Percentiles rank a stretch among this genome's conserved stretches.
These are phyloP conservation scores for Athene noctua DNA, from an alignment of 2,113 vertebrate species.

Conservation along the genomic window DNA sequence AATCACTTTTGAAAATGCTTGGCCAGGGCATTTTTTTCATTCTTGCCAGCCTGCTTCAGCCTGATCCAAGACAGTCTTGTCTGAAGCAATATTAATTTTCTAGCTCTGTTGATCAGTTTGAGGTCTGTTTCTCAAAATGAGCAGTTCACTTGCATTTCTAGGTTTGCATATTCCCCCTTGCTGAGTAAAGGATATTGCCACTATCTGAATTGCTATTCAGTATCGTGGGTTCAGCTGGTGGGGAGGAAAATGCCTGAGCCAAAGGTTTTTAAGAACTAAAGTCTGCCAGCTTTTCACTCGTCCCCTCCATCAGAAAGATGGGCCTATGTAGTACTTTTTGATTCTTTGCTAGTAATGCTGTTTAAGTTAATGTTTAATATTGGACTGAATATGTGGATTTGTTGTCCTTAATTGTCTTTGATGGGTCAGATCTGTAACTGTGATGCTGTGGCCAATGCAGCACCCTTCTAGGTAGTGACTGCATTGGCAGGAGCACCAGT, in stretches of 20 bases:
- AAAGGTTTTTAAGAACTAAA: neutral
- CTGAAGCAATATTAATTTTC: neutral
- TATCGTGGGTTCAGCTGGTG: accelerated
- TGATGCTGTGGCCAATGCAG: accelerated
- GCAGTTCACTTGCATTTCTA: neutral
- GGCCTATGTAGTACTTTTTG: neutral
- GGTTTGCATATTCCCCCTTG: neutral
- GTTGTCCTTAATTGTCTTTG: neutral
- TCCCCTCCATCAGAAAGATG: neutral
- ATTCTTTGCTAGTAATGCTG: neutral
- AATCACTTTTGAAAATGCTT: neutral
- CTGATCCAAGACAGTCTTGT: neutral
- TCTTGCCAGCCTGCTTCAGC: neutral
- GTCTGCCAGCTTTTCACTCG: neutral
- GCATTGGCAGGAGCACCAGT: neutral
- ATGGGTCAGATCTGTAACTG: neutral
- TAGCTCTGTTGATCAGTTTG: neutral
- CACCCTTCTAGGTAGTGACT: accelerated
- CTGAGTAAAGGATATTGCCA: neutral
- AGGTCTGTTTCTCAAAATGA: neutral
- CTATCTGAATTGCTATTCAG: accelerated
- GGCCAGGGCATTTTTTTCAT: neutral
- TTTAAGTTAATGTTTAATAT: no score
- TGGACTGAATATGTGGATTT: neutral
- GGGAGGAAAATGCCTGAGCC: neutral